These are phyloP conservation scores for Okamejei kenojei DNA, from an alignment of 2,797 vertebrate species.

Conservation along the genomic window DNA sequence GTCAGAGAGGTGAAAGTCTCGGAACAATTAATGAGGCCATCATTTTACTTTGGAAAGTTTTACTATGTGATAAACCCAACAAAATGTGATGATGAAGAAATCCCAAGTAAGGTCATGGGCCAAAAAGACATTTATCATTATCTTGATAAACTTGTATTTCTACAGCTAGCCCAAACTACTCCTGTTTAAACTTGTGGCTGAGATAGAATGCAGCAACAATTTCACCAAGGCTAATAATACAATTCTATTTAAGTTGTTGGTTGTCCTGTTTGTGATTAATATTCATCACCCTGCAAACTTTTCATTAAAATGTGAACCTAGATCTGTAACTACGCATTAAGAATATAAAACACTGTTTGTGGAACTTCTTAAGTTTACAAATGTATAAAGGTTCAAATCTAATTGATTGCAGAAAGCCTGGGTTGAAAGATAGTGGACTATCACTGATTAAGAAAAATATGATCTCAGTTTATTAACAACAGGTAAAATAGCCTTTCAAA, in stretches of 20 bases:
- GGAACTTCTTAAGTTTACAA: not conserved
- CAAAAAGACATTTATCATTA: slow-evolving; percentile 19
- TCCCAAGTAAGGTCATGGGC: not conserved
- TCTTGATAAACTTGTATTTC: not conserved
- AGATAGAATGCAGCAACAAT: not conserved
- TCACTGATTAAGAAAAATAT: not conserved
- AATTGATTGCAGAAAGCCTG: not conserved
- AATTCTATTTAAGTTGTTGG: not conserved
- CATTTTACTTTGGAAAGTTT: not conserved
- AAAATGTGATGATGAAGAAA: not conserved
- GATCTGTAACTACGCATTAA: not conserved
- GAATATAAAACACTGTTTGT: not conserved
- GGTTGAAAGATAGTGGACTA: not conserved
- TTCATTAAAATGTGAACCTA: not conserved
- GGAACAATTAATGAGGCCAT: not conserved
- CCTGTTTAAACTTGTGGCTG: not conserved
- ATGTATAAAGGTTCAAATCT: not conserved
- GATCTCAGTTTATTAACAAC: not conserved
- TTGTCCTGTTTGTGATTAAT: not conserved
- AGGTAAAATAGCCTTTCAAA: not conserved
- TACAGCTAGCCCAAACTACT: not conserved
- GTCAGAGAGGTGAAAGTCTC: too few relatives aligned
- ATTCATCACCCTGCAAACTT: slow-evolving; percentile 14
- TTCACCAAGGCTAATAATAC: not conserved
- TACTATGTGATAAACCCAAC: not conserved